A percentile compares a stretch with the other conserved stretches of the same genome.
phyloP scores from a whole-genome alignment of 2,797 vertebrate species.

The Kryptolebias ocellatus region DNA sequence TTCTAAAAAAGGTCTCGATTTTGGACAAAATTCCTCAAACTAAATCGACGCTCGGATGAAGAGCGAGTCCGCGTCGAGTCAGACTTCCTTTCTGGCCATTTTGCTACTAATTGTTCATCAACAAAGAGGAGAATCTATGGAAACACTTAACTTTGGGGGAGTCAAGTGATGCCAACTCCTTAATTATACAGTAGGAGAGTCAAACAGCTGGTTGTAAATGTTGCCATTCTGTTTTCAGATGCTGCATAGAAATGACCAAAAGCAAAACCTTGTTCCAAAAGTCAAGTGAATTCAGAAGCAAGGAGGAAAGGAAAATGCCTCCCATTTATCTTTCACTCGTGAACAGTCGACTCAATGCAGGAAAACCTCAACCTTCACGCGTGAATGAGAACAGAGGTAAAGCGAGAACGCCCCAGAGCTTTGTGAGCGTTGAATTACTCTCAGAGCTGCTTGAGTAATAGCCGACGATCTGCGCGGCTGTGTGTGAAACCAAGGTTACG shows the following conservation, averaged over 20 bases:
- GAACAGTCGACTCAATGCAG: conserved; percentile 57
- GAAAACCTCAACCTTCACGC: conserved; percentile 63
- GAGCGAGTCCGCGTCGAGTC: background rate
- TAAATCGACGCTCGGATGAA: background rate
- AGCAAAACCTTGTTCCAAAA: conserved; percentile 36
- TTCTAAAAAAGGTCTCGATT: background rate
- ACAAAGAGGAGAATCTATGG: background rate
- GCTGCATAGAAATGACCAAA: conserved; percentile 50
- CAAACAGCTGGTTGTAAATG: conserved; percentile 40
- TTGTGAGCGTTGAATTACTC: conserved; percentile 58
- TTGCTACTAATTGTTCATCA: background rate
- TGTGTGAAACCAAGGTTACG: conserved; percentile 71
- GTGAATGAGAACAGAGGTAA: conserved; percentile 72
- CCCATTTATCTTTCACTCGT: conserved; percentile 40
- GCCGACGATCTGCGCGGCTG: conserved; percentile 37
- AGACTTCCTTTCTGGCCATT: background rate
- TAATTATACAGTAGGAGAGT: conserved; percentile 26
- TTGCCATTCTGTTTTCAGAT: conserved; percentile 27
- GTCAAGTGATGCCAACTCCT: conserved; percentile 34
- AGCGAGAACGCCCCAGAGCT: conserved; percentile 63
- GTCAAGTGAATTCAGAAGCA: conserved; percentile 48
- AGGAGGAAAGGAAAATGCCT: conserved; percentile 35
- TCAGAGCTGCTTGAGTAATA: conserved; percentile 39
- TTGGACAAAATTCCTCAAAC: background rate
- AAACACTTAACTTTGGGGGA: conserved; percentile 8